Base-by-base conservation (phyloP, 2,888 invertebrate genomes). In the Drosophila greeni region DNA sequence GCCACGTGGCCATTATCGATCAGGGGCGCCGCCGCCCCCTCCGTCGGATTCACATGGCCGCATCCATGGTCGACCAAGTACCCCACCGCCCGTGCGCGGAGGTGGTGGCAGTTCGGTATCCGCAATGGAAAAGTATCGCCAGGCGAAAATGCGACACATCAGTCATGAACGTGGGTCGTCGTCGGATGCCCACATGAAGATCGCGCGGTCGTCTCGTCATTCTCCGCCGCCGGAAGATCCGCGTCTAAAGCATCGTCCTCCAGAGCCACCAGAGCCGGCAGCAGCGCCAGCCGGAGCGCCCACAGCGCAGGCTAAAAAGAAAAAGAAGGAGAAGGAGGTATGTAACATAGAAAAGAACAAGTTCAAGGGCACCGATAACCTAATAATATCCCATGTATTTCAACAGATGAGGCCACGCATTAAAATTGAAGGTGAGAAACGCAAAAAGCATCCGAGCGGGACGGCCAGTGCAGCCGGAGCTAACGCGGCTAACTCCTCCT, bases 141-240 rank as follows among this genome's bases (percentile, higher is more conserved):
- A 88, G 47, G 83, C 85, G 37, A 88, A 89, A 76, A 67, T 84
- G 75, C 84, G 78, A 20, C 84, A 73, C 14, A 67, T 77, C 48
- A 76, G 76, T 61, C 79, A 83, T 36, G 88, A 88, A 36, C 66
- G 67, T 80, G 86, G 80, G 31, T 69, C 74, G 26, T 73, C 86
- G 47, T 67, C 85, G 36, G 87, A 87, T 47, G 82, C 75, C 14
- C 82, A 86, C 62, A 82, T 85, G 47, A 88, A 88, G 79, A 77
- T 85, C 24, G 77, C 84, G 43, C 85, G 88, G 37, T 72, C 85
- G 48, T 75, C 74, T 74, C 87, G 88, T 56, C 88, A 87, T 62
- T 88, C 88, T n/a, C 91, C 91, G 9, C 92, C 92, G 23, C 92
- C 92, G 6, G 91, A 91, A 42, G 89, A 91, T 70, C 91, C 92